phyloP scores from a whole-genome alignment of 2,113 vertebrate genomes.

The Brevimyrus niger region DNA sequence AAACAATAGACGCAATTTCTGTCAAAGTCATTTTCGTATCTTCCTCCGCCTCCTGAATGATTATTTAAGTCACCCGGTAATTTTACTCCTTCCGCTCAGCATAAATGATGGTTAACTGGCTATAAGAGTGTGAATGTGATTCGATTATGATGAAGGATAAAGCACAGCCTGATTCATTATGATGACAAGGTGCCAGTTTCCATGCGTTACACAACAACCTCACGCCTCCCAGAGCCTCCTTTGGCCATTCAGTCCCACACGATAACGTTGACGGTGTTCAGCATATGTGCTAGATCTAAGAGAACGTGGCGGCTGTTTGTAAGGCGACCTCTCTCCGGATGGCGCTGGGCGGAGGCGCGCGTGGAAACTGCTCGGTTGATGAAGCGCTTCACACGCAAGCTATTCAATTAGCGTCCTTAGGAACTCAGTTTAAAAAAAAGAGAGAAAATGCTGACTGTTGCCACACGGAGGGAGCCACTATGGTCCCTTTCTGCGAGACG shows the following conservation, averaged over 20 bases:
- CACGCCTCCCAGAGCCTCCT: neutral
- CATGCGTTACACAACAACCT: neutral
- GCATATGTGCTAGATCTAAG: neutral
- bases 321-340: neutral
- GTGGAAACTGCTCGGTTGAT: neutral
- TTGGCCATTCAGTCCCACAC: neutral
- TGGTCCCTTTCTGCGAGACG: neutral
- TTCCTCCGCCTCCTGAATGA: slow-evolving; percentile 63
- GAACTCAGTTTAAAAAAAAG: neutral
- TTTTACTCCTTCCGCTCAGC: slow-evolving; percentile 62
- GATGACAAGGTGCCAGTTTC: neutral
- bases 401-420: neutral
- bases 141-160: neutral
- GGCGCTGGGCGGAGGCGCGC: neutral
- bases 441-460: neutral
- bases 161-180: neutral
- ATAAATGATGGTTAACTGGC: slow-evolving; percentile 7
- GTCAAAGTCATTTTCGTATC: slow-evolving; percentile 73
- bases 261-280: neutral
- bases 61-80: slow-evolving; percentile 66
- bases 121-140: neutral
- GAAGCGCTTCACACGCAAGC: neutral
- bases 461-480: neutral
- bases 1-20: slow-evolving; percentile 74
- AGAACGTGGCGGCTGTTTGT: neutral